Percentiles rank a stretch among this genome's conserved stretches.
These are phyloP conservation scores for Gallinago solitaria DNA, from an alignment of 2,797 vertebrate genomes.

Conservation along the genomic window DNA sequence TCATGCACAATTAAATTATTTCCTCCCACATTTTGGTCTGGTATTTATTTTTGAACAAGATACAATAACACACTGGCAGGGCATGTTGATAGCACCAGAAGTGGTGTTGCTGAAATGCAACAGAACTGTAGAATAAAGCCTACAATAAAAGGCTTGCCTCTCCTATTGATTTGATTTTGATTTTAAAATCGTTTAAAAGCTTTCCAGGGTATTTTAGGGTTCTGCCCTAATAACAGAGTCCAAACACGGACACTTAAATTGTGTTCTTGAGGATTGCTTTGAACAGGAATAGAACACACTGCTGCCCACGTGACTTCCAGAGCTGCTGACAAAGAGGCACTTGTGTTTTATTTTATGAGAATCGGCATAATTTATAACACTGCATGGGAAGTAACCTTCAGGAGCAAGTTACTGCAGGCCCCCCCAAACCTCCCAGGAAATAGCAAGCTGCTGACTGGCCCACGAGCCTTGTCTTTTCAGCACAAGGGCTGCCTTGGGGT, in stretches of 20 bases:
- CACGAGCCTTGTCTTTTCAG: background rate
- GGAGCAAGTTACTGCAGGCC: background rate
- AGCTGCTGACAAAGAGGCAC: background rate
- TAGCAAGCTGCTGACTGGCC: background rate
- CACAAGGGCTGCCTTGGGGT: background rate
- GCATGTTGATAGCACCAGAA: background rate
- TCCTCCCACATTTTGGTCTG: background rate
- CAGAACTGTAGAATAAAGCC: background rate
- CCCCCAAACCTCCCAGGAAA: conserved; percentile 17
- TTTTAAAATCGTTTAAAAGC: background rate
- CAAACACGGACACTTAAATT: background rate
- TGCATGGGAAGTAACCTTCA: background rate
- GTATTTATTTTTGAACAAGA: background rate
- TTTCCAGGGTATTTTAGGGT: background rate
- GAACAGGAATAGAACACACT: background rate
- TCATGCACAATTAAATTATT: background rate
- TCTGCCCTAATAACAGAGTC: background rate
- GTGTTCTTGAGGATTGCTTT: background rate
- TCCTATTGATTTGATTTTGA: background rate
- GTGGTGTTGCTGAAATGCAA: background rate
- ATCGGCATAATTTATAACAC: background rate
- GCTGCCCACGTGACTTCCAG: background rate
- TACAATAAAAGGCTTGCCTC: background rate
- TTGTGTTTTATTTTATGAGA: background rate
- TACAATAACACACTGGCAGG: background rate